A percentile compares a stretch with the other conserved stretches of the same genome.
These are phyloP conservation scores for Hylaeus volcanicus DNA, from an alignment of 1,140 invertebrate genomes.

Conservation along the genomic window DNA sequence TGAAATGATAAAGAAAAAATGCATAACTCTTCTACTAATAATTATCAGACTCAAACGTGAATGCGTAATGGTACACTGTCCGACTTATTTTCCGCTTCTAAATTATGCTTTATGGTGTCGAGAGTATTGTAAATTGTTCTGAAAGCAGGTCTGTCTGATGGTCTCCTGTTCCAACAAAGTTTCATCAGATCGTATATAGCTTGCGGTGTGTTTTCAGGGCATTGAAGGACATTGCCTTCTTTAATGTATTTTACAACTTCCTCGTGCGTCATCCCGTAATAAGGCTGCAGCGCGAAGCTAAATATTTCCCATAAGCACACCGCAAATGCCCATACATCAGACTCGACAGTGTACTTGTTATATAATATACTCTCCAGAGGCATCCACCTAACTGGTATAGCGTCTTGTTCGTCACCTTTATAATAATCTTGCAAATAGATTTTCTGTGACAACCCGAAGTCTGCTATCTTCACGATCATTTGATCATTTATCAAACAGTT, in stretches of 20 bases:
- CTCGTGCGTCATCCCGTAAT: conserved; percentile 97
- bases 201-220: conserved; percentile 94
- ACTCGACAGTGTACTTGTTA: conserved; percentile 96
- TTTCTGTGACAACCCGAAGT: conserved; percentile 96
- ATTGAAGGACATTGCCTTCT: conserved; percentile 92
- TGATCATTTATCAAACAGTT: conserved; percentile 97
- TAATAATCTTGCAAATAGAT: conserved; percentile 96
- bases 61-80: conserved; percentile 74
- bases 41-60: conserved; percentile 66
- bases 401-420: conserved; percentile 95
- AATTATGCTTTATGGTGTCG: conserved; percentile 84
- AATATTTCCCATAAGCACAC: conserved; percentile 97
- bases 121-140: conserved; percentile 86
- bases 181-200: conserved; percentile 96
- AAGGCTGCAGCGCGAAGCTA: conserved; percentile 95
- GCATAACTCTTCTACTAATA: not conserved
- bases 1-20: not conserved
- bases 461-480: conserved; percentile 97
- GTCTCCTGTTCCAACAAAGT: conserved; percentile 94
- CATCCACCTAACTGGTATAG: conserved; percentile 97
- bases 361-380: conserved; percentile 96
- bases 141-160: conserved; percentile 91
- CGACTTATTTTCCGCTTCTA: conserved; percentile 77
- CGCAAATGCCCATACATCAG: conserved; percentile 96
- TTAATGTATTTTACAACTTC: conserved; percentile 96